Evolutionary conservation across 2,113 vertebrate genomes (phyloP).

Genomic region (Anoplopoma fimbria): DNA sequence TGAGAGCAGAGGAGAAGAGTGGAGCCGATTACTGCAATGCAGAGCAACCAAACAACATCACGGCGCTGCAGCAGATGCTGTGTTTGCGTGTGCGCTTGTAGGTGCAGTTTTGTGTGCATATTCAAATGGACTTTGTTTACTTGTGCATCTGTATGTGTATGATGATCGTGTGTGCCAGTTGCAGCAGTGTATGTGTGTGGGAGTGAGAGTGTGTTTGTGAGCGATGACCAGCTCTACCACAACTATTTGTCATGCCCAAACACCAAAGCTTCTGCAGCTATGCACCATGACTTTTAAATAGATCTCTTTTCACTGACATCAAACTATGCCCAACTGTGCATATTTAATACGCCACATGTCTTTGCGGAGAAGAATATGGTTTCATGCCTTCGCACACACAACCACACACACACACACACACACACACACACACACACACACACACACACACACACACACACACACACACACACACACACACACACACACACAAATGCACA

Average conservation of each 20-base stretch:
- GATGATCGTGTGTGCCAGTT: slow-evolving; percentile 13
- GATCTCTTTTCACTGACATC: slow-evolving; percentile 74
- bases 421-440: neutral
- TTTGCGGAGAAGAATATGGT: slow-evolving; percentile 71
- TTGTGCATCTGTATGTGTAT: no score
- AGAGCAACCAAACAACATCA: slow-evolving; percentile 71
- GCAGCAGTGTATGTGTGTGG: slow-evolving; percentile 11
- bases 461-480: slow-evolving; percentile 5
- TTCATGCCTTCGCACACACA: slow-evolving; percentile 36
- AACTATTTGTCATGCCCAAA: slow-evolving; percentile 79
- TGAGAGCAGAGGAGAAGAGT: slow-evolving; percentile 69
- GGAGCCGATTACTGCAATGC: slow-evolving; percentile 80
- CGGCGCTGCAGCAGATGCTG: slow-evolving; percentile 45
- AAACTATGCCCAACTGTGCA: slow-evolving; percentile 72
- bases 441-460: slow-evolving; percentile 3
- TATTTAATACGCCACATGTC: slow-evolving; percentile 68
- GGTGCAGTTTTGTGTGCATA: slow-evolving; percentile 68
- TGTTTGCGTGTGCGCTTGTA: slow-evolving; percentile 52
- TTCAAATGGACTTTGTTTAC: no score
- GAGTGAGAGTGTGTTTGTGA: slow-evolving; percentile 45
- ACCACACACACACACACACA: slow-evolving; percentile 7
- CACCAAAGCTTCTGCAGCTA: slow-evolving; percentile 75
- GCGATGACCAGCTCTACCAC: slow-evolving; percentile 61
- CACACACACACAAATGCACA: neutral
- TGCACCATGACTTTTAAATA: slow-evolving; percentile 78